A percentile compares a stretch with the other conserved stretches of the same genome.
Evolutionary conservation across 2,888 invertebrate genomes (phyloP).

Genomic region (Vannuccia rotundouncinata): DNA sequence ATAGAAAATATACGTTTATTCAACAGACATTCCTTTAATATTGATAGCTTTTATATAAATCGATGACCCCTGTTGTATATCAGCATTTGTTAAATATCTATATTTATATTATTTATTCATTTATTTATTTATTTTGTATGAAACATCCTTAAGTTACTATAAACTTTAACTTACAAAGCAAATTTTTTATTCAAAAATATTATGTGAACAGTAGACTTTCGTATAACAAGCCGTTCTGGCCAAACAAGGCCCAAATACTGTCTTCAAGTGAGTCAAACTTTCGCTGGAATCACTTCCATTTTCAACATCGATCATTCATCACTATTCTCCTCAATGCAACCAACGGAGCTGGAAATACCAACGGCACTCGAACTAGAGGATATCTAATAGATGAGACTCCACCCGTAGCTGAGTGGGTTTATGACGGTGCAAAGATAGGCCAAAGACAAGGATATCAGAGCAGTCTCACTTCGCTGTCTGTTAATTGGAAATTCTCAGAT

Average conservation of each 20-base stretch:
- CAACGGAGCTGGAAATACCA: slow-evolving; percentile 44
- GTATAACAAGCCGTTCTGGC: background rate
- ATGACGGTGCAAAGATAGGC: slow-evolving; percentile 42
- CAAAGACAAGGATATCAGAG: slow-evolving; percentile 43
- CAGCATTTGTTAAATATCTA: no score
- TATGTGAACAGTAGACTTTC: no score
- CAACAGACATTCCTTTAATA: no score
- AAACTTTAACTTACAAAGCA: no score
- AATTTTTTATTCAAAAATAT: no score
- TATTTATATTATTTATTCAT: no score
- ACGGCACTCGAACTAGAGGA: slow-evolving; percentile 41
- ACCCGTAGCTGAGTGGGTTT: slow-evolving; percentile 42
- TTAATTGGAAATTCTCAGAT: slow-evolving; percentile 44
- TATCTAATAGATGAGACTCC: slow-evolving; percentile 46
- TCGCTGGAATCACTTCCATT: slow-evolving; percentile 44
- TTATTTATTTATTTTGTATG: no score
- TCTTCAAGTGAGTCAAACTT: background rate
- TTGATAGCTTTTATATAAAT: no score
- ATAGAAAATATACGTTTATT: no score
- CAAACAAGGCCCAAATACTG: background rate
- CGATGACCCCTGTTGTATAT: no score
- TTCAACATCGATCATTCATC: slow-evolving; percentile 44
- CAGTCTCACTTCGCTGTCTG: slow-evolving; percentile 39
- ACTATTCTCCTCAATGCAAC: slow-evolving; percentile 43
- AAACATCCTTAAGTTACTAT: no score